A percentile compares a stretch with the other conserved stretches of the same genome.
These are phyloP conservation scores for Brenthis daphne DNA, from an alignment of 2,888 invertebrate species.

Conservation along the genomic window DNA sequence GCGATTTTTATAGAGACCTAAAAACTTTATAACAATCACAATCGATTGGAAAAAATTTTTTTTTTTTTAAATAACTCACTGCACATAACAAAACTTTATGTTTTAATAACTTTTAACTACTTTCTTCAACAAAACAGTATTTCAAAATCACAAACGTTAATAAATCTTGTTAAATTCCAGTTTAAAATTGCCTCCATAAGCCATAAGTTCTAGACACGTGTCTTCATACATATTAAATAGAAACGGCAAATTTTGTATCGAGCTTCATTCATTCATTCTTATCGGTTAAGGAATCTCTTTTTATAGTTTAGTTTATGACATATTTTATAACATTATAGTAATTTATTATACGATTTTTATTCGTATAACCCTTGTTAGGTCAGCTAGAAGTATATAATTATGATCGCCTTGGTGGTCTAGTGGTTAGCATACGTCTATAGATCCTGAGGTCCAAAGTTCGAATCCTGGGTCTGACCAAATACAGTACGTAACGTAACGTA, in stretches of 20 bases:
- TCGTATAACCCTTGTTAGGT: neutral
- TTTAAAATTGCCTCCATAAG: neutral
- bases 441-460: no score
- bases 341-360: neutral
- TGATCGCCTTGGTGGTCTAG: no score
- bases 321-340: neutral
- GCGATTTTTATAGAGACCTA: no score
- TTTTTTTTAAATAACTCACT: no score
- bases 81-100: no score
- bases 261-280: neutral
- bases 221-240: conserved; percentile 13
- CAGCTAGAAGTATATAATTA: neutral
- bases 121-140: neutral
- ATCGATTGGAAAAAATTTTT: no score
- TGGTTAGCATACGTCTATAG: no score
- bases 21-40: no score
- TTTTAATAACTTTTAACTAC: no score
- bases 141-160: neutral
- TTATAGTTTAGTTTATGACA: neutral
- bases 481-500: no score
- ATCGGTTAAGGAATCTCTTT: no score
- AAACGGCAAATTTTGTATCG: conserved; percentile 1
- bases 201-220: conserved; percentile 6
- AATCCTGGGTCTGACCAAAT: no score
- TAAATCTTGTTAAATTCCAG: neutral